Base-by-base conservation (phyloP, 1,140 invertebrate species). In the Himalopsyche phryganea region DNA sequence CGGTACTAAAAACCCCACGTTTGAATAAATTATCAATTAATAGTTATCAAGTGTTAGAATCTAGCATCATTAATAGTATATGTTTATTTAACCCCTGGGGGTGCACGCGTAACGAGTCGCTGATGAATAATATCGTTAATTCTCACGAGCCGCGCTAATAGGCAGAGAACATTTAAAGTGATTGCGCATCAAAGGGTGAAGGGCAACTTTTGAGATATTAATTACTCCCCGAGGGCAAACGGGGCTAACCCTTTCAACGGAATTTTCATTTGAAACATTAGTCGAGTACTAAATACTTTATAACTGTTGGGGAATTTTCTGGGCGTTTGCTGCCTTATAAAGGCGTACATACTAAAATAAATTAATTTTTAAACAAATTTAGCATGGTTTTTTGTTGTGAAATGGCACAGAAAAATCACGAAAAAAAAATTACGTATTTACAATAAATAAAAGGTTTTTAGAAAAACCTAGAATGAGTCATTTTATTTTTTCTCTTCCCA, bases 71-170 rank as follows among this genome's bases (percentile, higher is more conserved):
- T 40, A 40, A 13, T 40, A 40, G 33, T n/a, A 35, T 35, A 35
- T 35, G 33, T 15, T 40, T 40, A 40, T 13, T 40, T 40, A 28
- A 28, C 23, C 23, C 23, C 23, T 28, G n/a, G n/a, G n/a, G n/a
- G n/a, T n/a, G n/a, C n/a, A n/a, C 23, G 9, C 23, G 9, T 40
- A 40, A 40, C 38, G 38, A 20, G 52, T 45, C 41, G 45, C 50
- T 45, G 48, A 58, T 58, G 48, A 52, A 38, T 40, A 40, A 40
- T 47, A 51, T 58, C 55, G 47, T 58, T 58, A 58, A 58, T 52
- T 52, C 44, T 46, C 56, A 52, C 36, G 45, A 41, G 56, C 50
- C 32, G 50, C 48, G 32, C 56, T 58, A 58, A 58, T 58, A 40
- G 50, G 18, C 56, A 40, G 42, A 58, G 46, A 50, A 58, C 49